These are phyloP conservation scores for Microplitis mediator DNA, from an alignment of 1,140 invertebrate genomes.

Conservation along the genomic window DNA sequence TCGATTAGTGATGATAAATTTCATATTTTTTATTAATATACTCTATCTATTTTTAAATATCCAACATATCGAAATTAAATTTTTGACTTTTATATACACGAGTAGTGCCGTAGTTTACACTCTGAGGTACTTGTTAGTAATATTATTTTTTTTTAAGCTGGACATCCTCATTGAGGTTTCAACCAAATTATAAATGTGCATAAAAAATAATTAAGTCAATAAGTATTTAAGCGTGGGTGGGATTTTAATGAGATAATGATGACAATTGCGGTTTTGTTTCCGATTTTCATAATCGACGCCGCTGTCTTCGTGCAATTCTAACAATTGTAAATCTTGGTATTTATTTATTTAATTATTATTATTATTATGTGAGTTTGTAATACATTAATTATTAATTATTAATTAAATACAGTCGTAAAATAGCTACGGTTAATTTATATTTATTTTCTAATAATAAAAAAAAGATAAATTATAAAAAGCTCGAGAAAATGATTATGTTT, in stretches of 20 bases:
- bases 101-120: conserved; percentile 26
- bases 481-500: no score
- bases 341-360: background rate
- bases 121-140: conserved; percentile 24
- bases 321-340: background rate
- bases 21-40: conserved; percentile 5
- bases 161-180: background rate
- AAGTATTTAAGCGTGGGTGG: background rate
- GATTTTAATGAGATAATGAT: no score
- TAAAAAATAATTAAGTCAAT: background rate
- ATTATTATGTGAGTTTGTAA: background rate
- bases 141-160: background rate
- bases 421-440: conserved; percentile 7
- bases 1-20: background rate
- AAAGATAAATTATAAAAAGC: background rate
- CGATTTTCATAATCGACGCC: conserved; percentile 14
- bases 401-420: background rate
- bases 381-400: background rate
- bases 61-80: conserved; percentile 16
- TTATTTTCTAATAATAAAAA: background rate
- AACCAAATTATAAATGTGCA: background rate
- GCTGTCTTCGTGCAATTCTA: conserved; percentile 13
- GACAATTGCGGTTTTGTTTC: background rate
- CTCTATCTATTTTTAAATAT: conserved; percentile 2
- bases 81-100: conserved; percentile 34